Conservation (phyloP, 2,888 invertebrate genomes). For the Agrotis segetum region DNA sequence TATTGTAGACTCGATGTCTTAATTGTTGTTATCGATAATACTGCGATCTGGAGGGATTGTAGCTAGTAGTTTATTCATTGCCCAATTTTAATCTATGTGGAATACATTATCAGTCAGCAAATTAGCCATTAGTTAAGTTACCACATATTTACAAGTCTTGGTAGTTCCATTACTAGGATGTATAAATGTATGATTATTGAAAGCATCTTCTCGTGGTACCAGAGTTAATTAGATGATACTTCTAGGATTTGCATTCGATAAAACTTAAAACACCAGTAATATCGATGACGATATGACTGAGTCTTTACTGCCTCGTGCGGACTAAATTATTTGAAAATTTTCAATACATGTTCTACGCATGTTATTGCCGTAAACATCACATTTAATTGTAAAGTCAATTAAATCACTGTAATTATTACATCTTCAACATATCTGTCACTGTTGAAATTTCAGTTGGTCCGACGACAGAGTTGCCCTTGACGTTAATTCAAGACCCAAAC, state of each 20-base stretch:
- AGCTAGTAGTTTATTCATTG: constrained; percentile 35
- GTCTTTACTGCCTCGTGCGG: constrained; percentile 12
- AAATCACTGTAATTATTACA: constrained; percentile 68
- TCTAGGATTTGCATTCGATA: constrained; percentile 21
- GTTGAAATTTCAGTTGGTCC: constrained; percentile 40
- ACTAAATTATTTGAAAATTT: constrained; percentile 41
- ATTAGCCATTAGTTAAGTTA: constrained; percentile 44
- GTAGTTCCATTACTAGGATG: constrained; percentile 32
- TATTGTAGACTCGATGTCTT: constrained; percentile 47
- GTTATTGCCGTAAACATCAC: constrained; percentile 23
- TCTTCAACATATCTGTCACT: constrained; percentile 72
- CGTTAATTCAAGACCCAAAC: constrained; percentile 7
- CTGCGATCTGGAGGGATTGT: constrained; percentile 36
- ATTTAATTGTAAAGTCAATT: constrained; percentile 70
- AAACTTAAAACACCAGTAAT: constrained; percentile 35
- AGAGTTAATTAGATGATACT: constrained; percentile 16
- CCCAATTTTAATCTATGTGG: constrained; percentile 26
- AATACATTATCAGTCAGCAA: constrained; percentile 18
- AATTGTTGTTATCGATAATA: constrained; percentile 52
- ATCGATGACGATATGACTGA: constrained; percentile 53
- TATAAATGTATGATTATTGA: constrained; percentile 26
- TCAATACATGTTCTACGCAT: constrained; percentile 49
- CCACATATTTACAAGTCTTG: constrained; percentile 34
- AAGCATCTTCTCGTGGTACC: constrained; percentile 22
- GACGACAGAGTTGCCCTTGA: constrained; percentile 22